Base-by-base conservation (phyloP, 2,888 invertebrate genomes). In the Lasioglossum morio region DNA sequence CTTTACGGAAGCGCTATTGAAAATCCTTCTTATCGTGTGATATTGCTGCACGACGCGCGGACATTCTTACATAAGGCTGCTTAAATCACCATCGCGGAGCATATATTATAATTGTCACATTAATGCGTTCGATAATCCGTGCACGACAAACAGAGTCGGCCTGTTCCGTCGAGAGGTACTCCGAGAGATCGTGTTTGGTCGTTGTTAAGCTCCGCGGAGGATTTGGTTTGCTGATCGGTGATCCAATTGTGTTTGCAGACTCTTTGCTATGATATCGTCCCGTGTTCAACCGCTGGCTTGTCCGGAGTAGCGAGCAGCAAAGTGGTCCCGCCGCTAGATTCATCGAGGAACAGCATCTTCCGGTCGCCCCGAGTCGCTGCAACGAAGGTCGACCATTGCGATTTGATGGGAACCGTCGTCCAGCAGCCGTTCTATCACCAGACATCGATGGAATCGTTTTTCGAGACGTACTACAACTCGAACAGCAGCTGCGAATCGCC, bases 371-470 rank as follows among this genome's bases (percentile, higher is more conserved):
- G 37, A 90, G 91, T 57, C 57, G n/a, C 12, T n/a, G n/a, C n/a
- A 66, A 90, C 89, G 78, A 82, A 57, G 12, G 90, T 90, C 19
- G 90, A 88, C 34, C 91, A 90, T 57, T 66, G 79, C 5, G 89
- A 91, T 27, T 81, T 92, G 34, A 70, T 90, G 43, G 87, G 86
- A 57, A 86, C 87, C 60, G 92, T 91, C 82, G 85, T 87, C 16
- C 14, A 86, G 77, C 79, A 74, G 88, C 37, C 8, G 66, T 87
- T 40, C 86, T 86, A 60, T 77, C 87, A 85, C 43, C 89, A 83
- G 43, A 77, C 87, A 37, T 78, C 87, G 19, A 93, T 94, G 92
- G 94, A 94, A n/a, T 90, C 93, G 5, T 93, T 89, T 73, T 16
- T 91, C 5, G 89, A 92, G 14, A 70, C 87, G 8, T 91, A 91